These are phyloP conservation scores for Solea senegalensis DNA, from an alignment of 2,113 vertebrate genomes.

Conservation along the genomic window DNA sequence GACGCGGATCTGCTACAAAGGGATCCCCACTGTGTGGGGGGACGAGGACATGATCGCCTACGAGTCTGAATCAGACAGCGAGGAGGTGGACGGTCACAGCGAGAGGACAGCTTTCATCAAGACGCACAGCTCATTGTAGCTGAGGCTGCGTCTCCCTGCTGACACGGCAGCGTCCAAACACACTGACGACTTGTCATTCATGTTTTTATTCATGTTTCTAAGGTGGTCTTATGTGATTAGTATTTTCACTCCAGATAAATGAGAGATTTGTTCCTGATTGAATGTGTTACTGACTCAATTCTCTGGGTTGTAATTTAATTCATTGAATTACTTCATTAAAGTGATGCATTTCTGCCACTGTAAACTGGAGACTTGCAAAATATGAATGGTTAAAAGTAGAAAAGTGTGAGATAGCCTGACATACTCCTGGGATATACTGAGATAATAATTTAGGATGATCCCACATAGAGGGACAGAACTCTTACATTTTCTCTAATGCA, in stretches of 20 bases:
- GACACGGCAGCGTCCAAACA: not conserved
- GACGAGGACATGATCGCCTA: conserved; percentile 84
- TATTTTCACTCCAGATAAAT: conserved; percentile 6
- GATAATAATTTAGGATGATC: too few relatives aligned
- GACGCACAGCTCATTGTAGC: conserved; percentile 93
- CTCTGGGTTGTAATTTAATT: too few relatives aligned
- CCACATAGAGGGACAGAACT: too few relatives aligned
- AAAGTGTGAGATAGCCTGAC: too few relatives aligned
- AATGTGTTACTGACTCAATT: too few relatives aligned
- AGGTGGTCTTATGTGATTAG: not conserved
- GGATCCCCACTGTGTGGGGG: conserved; percentile 94
- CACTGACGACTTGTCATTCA: conserved; percentile 5
- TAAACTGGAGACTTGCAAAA: too few relatives aligned
- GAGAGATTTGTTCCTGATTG: too few relatives aligned
- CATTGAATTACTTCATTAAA: too few relatives aligned
- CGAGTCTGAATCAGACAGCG: conserved; percentile 89
- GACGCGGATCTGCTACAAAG: conserved; percentile 89
- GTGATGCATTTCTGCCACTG: too few relatives aligned
- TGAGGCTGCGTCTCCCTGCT: conserved; percentile 9
- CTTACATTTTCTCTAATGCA: too few relatives aligned
- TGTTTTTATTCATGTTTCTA: conserved; percentile 21
- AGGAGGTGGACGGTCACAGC: conserved; percentile 85
- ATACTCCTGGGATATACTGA: too few relatives aligned
- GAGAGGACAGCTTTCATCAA: conserved; percentile 98
- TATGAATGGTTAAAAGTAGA: too few relatives aligned